Evolutionary conservation across 2,113 vertebrate genomes (phyloP).

Genomic region (Lontra canadensis): DNA sequence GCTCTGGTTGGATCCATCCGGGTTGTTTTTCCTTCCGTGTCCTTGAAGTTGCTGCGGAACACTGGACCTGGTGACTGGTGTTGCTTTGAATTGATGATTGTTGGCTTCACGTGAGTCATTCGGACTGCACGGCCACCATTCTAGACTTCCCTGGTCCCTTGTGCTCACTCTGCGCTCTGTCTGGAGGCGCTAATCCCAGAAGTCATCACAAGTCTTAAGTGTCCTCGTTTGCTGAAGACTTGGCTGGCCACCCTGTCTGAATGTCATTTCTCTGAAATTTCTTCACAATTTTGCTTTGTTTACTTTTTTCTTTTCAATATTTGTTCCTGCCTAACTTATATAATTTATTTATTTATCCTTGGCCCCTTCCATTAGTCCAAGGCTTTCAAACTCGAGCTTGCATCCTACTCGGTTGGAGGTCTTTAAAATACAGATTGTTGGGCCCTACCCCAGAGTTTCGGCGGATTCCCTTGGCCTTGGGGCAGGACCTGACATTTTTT

Average conservation of each 20-base stretch:
- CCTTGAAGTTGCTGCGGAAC: background rate
- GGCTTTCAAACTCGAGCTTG: background rate
- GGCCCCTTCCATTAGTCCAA: background rate
- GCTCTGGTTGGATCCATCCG: background rate
- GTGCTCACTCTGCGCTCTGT: background rate
- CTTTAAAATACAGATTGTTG: background rate
- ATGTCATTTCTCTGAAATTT: background rate
- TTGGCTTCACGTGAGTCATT: background rate
- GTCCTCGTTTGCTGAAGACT: background rate
- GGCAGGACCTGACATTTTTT: background rate
- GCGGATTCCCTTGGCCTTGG: background rate
- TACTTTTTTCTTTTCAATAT: background rate
- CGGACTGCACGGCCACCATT: background rate
- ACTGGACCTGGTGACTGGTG: background rate
- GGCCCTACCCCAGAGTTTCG: background rate
- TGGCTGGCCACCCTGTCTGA: background rate
- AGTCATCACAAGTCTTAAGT: background rate
- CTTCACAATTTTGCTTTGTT: background rate
- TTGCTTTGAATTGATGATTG: background rate
- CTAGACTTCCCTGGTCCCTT: background rate
- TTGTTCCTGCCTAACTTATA: background rate
- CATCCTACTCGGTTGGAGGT: background rate
- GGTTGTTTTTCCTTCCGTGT: background rate
- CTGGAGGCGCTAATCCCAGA: background rate
- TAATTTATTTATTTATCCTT: background rate